phyloP scores from a whole-genome alignment of 2,888 invertebrate genomes.

The Acanthopleura granulata region DNA sequence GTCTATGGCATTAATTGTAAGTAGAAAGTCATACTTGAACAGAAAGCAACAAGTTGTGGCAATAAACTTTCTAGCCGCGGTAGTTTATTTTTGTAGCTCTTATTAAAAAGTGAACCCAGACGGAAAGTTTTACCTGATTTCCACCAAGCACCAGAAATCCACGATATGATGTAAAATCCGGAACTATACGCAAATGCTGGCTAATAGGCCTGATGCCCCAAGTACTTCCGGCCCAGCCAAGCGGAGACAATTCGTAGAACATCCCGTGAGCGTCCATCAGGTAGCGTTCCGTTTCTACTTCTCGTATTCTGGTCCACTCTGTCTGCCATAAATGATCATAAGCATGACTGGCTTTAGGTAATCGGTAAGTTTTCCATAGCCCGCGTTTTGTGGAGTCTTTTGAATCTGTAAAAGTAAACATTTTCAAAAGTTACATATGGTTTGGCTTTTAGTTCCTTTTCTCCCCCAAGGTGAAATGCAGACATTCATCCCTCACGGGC shows the following conservation, averaged over 20 bases:
- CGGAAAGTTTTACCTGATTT: conserved; percentile 30
- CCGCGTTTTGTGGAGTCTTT: conserved; percentile 14
- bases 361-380: conserved; percentile 38
- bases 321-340: conserved; percentile 41
- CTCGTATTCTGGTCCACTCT: conserved; percentile 37
- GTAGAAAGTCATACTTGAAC: no score
- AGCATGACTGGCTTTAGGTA: conserved; percentile 39
- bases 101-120: no score
- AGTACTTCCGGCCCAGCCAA: conserved; percentile 38
- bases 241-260: conserved; percentile 40
- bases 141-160: conserved; percentile 39
- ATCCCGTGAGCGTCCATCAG: conserved; percentile 39
- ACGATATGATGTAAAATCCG: conserved; percentile 37
- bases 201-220: conserved; percentile 37
- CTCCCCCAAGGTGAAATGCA: no score
- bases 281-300: conserved; percentile 39
- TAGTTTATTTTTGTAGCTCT: no score
- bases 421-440: not conserved
- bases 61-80: no score
- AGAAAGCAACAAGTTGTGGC: no score
- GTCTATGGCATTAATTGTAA: no score
- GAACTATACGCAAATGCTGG: conserved; percentile 36
- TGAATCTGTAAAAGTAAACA: not conserved
- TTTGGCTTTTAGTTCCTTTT: no score
- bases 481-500: no score